A percentile compares a stretch with the other conserved stretches of the same genome.
phyloP scores from a whole-genome alignment of 1,140 invertebrate genomes.

The Drosophila repletoides region DNA sequence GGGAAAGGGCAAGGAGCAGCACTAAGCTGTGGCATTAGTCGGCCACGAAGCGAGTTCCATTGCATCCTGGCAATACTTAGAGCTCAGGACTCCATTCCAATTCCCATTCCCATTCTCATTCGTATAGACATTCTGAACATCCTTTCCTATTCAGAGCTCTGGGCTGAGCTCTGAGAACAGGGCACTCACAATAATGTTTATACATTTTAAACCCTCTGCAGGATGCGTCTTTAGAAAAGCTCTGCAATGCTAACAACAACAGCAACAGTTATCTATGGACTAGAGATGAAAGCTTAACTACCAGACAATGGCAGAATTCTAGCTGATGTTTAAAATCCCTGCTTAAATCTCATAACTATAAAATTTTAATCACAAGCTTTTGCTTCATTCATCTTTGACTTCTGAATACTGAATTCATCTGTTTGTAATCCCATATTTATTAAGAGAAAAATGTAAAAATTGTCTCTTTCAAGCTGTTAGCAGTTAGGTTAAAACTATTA shows the following conservation, averaged over 20 bases:
- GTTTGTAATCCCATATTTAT: background rate
- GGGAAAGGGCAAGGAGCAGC: background rate
- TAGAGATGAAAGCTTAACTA: slow-evolving; percentile 14
- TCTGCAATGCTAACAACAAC: background rate
- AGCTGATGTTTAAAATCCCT: slow-evolving; percentile 13
- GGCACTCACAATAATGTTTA: slow-evolving; percentile 48
- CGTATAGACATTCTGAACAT: too few relatives aligned
- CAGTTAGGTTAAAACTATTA: too few relatives aligned
- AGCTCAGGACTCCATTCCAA: slow-evolving; percentile 23
- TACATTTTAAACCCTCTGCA: slow-evolving; percentile 35
- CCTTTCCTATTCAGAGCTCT: slow-evolving; percentile 26
- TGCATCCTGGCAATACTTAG: slow-evolving; percentile 40
- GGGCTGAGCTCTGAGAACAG: background rate
- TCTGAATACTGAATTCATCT: slow-evolving; percentile 19
- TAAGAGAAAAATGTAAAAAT: background rate
- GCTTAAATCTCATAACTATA: slow-evolving; percentile 27
- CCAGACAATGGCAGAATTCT: slow-evolving; percentile 15
- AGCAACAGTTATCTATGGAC: slow-evolving; percentile 22
- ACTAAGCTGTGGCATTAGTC: slow-evolving; percentile 59
- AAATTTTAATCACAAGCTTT: slow-evolving; percentile 24
- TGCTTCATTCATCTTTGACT: slow-evolving; percentile 4
- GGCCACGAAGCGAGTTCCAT: slow-evolving; percentile 45
- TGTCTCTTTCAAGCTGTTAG: too few relatives aligned
- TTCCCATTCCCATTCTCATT: slow-evolving; percentile 12
- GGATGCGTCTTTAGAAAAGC: slow-evolving; percentile 12